These are phyloP conservation scores for Scaptomyza polygonia DNA, from an alignment of 2,888 invertebrate genomes.

Conservation along the genomic window DNA sequence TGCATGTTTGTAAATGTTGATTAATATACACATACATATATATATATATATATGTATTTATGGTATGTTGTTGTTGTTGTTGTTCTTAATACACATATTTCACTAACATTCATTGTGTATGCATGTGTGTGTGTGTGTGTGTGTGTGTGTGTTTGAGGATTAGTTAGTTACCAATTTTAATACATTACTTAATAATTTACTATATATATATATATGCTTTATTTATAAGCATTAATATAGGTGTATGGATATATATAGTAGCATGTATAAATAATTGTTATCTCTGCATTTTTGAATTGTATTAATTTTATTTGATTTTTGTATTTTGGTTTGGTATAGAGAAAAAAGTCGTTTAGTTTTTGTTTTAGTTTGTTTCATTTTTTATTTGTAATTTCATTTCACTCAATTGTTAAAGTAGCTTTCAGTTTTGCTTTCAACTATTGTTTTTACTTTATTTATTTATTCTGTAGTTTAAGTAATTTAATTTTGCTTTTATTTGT, in stretches of 20 bases:
- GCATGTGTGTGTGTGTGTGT: not conserved
- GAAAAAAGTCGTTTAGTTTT: conserved; percentile 66
- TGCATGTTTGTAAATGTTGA: conserved; percentile 5
- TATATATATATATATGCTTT: conserved; percentile 20
- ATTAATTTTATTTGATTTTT: not conserved
- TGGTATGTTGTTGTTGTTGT: conserved; percentile 6
- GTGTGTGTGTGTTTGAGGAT: not conserved
- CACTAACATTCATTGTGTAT: not conserved
- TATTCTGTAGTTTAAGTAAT: conserved; percentile 14
- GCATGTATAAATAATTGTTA: conserved; percentile 24
- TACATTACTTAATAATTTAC: conserved; percentile 35
- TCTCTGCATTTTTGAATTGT: conserved; percentile 31
- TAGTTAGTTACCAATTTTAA: conserved; percentile 38
- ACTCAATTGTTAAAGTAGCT: conserved; percentile 56
- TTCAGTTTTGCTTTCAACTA: conserved; percentile 61
- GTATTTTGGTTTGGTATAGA: conserved; percentile 45
- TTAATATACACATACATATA: too few relatives aligned
- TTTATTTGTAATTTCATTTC: conserved; percentile 54
- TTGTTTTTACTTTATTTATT: conserved; percentile 24
- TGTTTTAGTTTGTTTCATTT: conserved; percentile 40
- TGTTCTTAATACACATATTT: not conserved
- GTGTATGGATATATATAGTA: conserved; percentile 24
- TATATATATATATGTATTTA: conserved; percentile 2
- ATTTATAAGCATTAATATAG: conserved; percentile 22
- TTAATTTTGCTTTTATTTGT: conserved; percentile 22